Conservation (phyloP, 2,797 vertebrate genomes). For the Chaetophractus vellerosus region DNA sequence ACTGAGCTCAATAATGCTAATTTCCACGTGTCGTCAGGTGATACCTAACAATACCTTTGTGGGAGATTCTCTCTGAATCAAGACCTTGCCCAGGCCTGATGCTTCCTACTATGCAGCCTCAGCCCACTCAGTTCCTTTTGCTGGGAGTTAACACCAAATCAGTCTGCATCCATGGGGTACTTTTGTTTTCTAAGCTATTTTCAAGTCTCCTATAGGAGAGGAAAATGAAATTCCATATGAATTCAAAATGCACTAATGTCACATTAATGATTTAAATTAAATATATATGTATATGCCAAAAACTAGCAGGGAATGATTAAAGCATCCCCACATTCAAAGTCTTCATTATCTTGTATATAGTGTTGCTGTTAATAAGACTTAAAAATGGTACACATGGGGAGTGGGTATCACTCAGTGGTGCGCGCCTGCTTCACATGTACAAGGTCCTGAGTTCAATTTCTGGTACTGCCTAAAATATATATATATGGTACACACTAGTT, state of each 20-base stretch:
- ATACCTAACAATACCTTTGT: neutral
- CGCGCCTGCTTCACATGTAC: too few relatives aligned
- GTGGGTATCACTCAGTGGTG: too few relatives aligned
- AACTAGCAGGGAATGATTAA: slow-evolving; percentile 43
- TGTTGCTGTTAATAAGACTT: slow-evolving; percentile 65
- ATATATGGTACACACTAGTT: slow-evolving; percentile 7
- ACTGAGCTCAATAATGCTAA: neutral
- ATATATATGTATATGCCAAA: neutral
- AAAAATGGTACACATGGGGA: neutral
- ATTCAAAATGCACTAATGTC: slow-evolving; percentile 56
- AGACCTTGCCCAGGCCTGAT: neutral
- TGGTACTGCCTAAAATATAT: neutral
- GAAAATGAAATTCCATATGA: slow-evolving; percentile 37
- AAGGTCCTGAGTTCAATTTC: too few relatives aligned
- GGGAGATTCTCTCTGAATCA: neutral
- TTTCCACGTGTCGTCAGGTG: neutral
- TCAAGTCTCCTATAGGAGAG: slow-evolving; percentile 21
- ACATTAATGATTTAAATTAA: neutral
- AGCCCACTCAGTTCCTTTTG: neutral
- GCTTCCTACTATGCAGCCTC: neutral
- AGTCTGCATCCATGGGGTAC: neutral
- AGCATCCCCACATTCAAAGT: slow-evolving; percentile 10
- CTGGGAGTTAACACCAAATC: neutral
- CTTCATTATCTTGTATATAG: slow-evolving; percentile 10
- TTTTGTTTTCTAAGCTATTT: slow-evolving; percentile 38